Percentiles rank a stretch among this genome's conserved stretches.
These are phyloP conservation scores for Nephrotoma guestfalica DNA, from an alignment of 2,888 invertebrate species.

Conservation along the genomic window DNA sequence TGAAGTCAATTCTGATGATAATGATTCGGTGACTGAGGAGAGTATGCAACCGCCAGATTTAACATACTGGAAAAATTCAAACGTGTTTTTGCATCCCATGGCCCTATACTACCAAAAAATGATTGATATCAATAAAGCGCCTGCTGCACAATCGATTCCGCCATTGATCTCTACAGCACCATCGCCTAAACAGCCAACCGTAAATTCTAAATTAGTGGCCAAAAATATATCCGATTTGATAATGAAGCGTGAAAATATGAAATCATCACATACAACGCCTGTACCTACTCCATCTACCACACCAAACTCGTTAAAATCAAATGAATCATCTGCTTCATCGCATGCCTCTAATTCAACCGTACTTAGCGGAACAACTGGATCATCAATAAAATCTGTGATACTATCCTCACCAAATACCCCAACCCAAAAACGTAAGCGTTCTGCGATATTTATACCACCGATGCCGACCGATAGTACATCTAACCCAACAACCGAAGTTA, in stretches of 20 bases:
- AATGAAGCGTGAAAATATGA: neutral
- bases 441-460: constrained; percentile 73
- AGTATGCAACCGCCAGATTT: constrained; percentile 19
- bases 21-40: constrained; percentile 33
- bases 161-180: neutral
- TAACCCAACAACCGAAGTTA: constrained; percentile 70
- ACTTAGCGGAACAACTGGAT: constrained; percentile 23
- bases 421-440: constrained; percentile 58
- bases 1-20: constrained; percentile 22
- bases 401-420: constrained; percentile 15
- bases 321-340: constrained; percentile 33
- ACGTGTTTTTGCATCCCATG: constrained; percentile 58
- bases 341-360: constrained; percentile 22
- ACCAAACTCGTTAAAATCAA: neutral
- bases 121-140: constrained; percentile 31
- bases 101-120: constrained; percentile 65
- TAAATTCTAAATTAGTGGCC: neutral
- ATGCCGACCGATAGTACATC: constrained; percentile 59
- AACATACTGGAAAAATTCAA: constrained; percentile 53
- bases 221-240: constrained; percentile 5
- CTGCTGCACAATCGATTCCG: neutral
- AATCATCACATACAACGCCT: neutral
- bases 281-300: neutral
- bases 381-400: constrained; percentile 17
- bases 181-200: neutral